Evolutionary conservation across 2,113 vertebrate genomes (phyloP).

Genomic region (Cyanoliseus patagonus): DNA sequence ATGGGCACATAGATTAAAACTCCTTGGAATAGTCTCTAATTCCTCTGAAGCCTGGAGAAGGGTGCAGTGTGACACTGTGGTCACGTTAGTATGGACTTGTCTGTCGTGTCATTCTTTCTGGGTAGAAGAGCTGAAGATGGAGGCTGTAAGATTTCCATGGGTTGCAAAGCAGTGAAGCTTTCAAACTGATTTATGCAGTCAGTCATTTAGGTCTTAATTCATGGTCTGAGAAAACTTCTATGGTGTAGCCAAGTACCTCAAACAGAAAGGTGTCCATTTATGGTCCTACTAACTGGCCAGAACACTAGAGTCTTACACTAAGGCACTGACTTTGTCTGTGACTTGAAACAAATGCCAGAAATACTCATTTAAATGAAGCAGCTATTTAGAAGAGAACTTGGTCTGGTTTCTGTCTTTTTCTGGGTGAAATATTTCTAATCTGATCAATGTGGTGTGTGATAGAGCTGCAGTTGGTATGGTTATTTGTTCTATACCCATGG

Average conservation of each 20-base stretch:
- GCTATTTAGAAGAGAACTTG: background rate
- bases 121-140: background rate
- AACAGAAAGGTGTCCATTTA: background rate
- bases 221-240: background rate
- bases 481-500: rapidly evolving
- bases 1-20: background rate
- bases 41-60: background rate
- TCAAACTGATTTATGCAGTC: background rate
- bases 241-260: background rate
- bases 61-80: background rate
- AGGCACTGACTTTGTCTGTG: background rate
- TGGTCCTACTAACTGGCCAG: background rate
- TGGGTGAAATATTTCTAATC: background rate
- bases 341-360: background rate
- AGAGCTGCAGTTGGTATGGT: background rate
- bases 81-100: rapidly evolving
- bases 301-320: background rate
- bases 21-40: background rate
- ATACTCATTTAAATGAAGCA: background rate
- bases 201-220: background rate
- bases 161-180: background rate
- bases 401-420: background rate
- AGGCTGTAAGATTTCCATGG: background rate
- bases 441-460: background rate
- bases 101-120: background rate